Percentiles rank a stretch among this genome's conserved stretches.
Conservation (phyloP, 2,113 vertebrate species). For the Ammodramus savannarum region DNA sequence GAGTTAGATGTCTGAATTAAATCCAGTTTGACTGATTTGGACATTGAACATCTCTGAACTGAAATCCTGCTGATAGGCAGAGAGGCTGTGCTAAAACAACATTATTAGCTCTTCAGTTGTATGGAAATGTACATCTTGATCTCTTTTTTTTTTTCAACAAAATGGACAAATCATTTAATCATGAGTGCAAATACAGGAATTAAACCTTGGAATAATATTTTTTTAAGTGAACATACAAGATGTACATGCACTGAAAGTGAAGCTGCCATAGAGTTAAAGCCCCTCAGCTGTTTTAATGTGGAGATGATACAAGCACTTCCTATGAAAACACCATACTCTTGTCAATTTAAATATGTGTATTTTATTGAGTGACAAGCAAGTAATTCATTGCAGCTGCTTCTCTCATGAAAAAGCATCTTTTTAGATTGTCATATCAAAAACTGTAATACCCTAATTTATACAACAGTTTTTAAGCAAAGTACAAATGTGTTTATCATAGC, state of each 20-base stretch:
- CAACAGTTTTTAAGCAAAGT: neutral
- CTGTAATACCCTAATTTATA: neutral
- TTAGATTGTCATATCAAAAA: neutral
- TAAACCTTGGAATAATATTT: neutral
- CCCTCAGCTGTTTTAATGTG: neutral
- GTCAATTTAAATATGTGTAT: neutral
- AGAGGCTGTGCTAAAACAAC: neutral
- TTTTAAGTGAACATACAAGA: neutral
- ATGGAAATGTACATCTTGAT: neutral
- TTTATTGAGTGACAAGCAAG: neutral
- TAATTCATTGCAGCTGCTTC: neutral
- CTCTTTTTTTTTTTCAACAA: neutral
- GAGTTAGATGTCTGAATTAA: constrained; percentile 47
- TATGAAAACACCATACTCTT: neutral
- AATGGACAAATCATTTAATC: neutral
- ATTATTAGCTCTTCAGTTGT: neutral
- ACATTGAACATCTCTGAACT: constrained; percentile 2
- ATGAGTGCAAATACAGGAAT: neutral
- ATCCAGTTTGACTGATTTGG: constrained; percentile 31
- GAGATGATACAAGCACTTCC: neutral
- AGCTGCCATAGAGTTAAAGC: neutral
- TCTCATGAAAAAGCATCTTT: neutral
- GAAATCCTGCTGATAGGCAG: neutral
- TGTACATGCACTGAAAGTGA: neutral
- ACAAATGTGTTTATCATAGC: neutral